Evolutionary conservation across 1,140 invertebrate genomes (phyloP), one percentile per base, ranked within the genome.

Genomic region (Dysdera silvatica): DNA sequence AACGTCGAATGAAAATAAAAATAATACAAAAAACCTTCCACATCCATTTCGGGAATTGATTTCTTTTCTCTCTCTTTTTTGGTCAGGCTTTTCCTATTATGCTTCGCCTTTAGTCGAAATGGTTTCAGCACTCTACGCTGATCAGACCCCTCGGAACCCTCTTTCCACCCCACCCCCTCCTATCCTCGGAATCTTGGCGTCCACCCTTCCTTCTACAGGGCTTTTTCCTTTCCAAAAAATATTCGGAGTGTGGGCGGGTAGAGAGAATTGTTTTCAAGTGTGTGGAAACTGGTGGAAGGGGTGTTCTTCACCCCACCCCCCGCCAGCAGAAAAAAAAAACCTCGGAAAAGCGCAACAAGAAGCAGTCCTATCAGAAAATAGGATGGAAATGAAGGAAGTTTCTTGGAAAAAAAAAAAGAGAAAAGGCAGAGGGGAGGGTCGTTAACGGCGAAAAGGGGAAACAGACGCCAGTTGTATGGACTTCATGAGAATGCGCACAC

Each of bases 41-140:
- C 49, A 52, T 54, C 60, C 60, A 61, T 61, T 61, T 61, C 37
- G 40, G 41, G 55, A 54, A 61, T 61, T 61, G 60, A 61, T 54
- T 61, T 54, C 48, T 47, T 33, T 58, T 37, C 47, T 40, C 41
- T 45, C 3, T 7, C n/a, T 45, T 45, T 20, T 45, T 20, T 14
- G n/a, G 12, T 45, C 24, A 20, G 41, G n/a, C 24, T n/a, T 20
- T 20, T 45, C 23, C 28, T 28, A n/a, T n/a, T n/a, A n/a, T 35
- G n/a, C 20, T 35, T 48, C 40, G 29, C 23, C 33, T 33, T 40
- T 26, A 31, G 40, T 28, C 31, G 26, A n/a, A 41, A 37, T 61
- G 35, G 58, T 37, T 61, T 61, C 49, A 24, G 60, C 51, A 61
- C 60, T 61, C 55, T 47, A 47, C 35, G 31, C 31, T 61, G 60